Conservation (phyloP, 64 coral and sea anemone genomes). For the Stichodactyla helianthus region DNA sequence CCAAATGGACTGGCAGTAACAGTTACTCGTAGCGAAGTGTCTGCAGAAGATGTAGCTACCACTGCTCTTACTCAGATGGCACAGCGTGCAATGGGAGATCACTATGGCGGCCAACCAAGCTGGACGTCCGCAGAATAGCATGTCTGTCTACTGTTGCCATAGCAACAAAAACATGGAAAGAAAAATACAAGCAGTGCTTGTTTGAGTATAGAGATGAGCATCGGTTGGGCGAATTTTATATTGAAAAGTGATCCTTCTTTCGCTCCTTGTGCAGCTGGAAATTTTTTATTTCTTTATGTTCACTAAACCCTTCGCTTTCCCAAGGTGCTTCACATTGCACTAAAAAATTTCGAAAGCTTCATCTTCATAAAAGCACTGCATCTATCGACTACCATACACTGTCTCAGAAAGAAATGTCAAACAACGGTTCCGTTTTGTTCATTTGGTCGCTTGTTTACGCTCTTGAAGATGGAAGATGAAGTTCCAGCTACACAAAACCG, state of each 20-base stretch:
- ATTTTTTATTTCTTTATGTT: too few relatives aligned
- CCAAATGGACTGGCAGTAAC: constrained; percentile 35
- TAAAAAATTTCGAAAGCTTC: too few relatives aligned
- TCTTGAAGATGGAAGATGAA: background rate
- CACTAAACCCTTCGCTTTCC: too few relatives aligned
- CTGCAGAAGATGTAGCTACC: constrained; percentile 80
- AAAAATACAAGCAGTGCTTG: constrained; percentile 6
- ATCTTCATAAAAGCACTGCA: too few relatives aligned
- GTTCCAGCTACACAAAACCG: background rate
- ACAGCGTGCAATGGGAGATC: constrained; percentile 63
- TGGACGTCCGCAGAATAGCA: background rate
- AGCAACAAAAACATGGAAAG: background rate
- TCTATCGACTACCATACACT: too few relatives aligned
- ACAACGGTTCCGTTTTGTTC: too few relatives aligned
- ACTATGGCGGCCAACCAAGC: background rate
- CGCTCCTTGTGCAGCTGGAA: too few relatives aligned
- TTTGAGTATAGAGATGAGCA: background rate
- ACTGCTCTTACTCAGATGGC: constrained; percentile 87
- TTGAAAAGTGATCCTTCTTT: too few relatives aligned
- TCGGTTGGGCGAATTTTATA: background rate
- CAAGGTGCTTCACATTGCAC: too few relatives aligned
- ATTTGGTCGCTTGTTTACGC: too few relatives aligned
- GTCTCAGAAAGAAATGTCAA: too few relatives aligned
- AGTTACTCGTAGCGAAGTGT: constrained; percentile 34
- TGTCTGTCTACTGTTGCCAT: background rate